These are phyloP conservation scores for Nasonia longicornis DNA, from an alignment of 1,140 invertebrate genomes.

Conservation along the genomic window DNA sequence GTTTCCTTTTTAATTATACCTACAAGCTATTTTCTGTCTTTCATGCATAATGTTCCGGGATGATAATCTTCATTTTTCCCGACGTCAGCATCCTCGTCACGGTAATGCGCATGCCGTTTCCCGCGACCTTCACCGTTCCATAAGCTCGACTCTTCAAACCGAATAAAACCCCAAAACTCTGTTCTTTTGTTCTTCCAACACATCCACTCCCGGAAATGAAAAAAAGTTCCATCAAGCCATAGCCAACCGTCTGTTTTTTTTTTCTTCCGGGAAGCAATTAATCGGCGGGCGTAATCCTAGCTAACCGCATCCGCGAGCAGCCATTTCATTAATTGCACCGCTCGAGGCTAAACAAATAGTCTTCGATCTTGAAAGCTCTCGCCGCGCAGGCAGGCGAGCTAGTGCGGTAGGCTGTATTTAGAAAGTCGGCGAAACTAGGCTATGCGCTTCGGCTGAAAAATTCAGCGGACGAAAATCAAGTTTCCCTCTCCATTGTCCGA, in stretches of 20 bases:
- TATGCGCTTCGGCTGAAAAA: not conserved
- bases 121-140: too few relatives aligned
- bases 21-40: not conserved
- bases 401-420: not conserved
- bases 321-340: not conserved
- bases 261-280: not conserved
- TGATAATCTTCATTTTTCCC: not conserved
- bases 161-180: too few relatives aligned
- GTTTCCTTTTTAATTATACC: not conserved
- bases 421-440: not conserved
- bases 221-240: not conserved
- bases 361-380: not conserved
- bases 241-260: not conserved
- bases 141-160: too few relatives aligned
- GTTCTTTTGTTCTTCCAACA: too few relatives aligned
- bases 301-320: not conserved
- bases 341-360: not conserved
- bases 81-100: not conserved
- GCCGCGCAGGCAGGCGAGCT: too few relatives aligned
- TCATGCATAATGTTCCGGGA: too few relatives aligned
- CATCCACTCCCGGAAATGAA: not conserved
- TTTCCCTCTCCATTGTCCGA: not conserved
- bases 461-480: conserved; percentile 18
- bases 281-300: not conserved
- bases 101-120: not conserved